These are phyloP conservation scores for Garra rufa DNA, from an alignment of 2,113 vertebrate genomes.

Conservation along the genomic window DNA sequence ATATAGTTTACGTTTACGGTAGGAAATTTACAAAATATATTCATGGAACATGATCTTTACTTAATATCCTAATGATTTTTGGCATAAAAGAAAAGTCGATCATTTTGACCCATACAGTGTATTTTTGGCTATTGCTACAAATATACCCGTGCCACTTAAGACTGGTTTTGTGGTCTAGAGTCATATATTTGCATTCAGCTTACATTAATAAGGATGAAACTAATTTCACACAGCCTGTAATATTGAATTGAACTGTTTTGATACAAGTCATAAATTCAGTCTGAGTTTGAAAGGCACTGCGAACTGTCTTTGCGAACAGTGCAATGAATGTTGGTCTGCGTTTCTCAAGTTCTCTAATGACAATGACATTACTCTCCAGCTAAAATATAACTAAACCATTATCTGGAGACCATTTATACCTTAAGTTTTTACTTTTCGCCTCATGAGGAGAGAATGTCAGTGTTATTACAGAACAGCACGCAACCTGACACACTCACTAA, in stretches of 20 bases:
- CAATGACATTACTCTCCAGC: slow-evolving; percentile 38
- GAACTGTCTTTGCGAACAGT: slow-evolving; percentile 32
- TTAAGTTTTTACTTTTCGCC: background rate
- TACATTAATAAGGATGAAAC: background rate
- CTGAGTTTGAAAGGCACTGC: slow-evolving; percentile 16
- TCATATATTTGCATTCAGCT: background rate
- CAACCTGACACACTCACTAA: slow-evolving; percentile 58
- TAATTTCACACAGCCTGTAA: background rate
- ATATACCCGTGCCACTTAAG: too few species aligned
- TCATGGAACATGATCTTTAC: too few species aligned
- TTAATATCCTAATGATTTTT: too few species aligned
- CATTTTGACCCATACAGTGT: too few species aligned
- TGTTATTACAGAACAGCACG: slow-evolving; percentile 39
- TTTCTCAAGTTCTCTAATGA: slow-evolving; percentile 47
- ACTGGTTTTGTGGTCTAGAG: too few species aligned
- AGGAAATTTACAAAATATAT: too few species aligned
- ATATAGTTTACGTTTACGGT: too few species aligned
- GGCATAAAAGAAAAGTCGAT: too few species aligned
- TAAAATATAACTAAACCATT: background rate
- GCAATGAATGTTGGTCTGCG: slow-evolving; percentile 3
- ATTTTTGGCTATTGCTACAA: too few species aligned
- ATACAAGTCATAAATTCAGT: background rate
- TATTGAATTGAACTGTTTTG: background rate
- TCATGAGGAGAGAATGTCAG: slow-evolving; percentile 29
- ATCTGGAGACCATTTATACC: background rate